phyloP scores from a whole-genome alignment of 2,113 vertebrate species.

The Rostratula benghalensis region DNA sequence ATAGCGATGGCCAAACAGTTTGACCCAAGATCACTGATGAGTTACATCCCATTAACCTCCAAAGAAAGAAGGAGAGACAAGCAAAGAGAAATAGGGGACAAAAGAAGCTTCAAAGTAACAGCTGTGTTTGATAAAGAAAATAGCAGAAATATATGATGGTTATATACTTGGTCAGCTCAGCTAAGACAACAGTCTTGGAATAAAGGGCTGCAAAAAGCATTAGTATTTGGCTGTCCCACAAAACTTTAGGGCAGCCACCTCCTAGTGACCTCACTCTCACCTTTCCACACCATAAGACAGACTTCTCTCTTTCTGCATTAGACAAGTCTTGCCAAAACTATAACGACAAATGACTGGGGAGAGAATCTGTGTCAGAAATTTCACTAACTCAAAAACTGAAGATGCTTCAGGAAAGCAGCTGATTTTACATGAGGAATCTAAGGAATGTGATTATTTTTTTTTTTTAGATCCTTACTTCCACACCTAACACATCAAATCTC shows the following conservation, averaged over 20 bases:
- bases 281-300: background rate
- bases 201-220: background rate
- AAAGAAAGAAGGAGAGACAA: background rate
- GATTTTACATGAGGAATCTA: background rate
- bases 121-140: background rate
- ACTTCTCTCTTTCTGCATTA: background rate
- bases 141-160: background rate
- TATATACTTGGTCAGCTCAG: background rate
- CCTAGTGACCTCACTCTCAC: background rate
- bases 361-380: background rate
- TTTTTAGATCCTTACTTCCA: background rate
- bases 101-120: conserved; percentile 12
- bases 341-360: background rate
- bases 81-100: conserved; percentile 27
- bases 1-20: conserved; percentile 7
- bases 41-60: conserved; percentile 52
- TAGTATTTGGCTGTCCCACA: background rate
- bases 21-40: conserved; percentile 49
- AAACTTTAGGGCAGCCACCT: background rate
- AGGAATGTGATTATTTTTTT: background rate
- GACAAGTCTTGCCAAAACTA: background rate
- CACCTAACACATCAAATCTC: background rate
- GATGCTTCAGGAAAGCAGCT: background rate
- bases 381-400: background rate
- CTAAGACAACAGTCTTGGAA: background rate